phyloP scores from a whole-genome alignment of 2,113 vertebrate species.

The Tychaedon coryphoeus region DNA sequence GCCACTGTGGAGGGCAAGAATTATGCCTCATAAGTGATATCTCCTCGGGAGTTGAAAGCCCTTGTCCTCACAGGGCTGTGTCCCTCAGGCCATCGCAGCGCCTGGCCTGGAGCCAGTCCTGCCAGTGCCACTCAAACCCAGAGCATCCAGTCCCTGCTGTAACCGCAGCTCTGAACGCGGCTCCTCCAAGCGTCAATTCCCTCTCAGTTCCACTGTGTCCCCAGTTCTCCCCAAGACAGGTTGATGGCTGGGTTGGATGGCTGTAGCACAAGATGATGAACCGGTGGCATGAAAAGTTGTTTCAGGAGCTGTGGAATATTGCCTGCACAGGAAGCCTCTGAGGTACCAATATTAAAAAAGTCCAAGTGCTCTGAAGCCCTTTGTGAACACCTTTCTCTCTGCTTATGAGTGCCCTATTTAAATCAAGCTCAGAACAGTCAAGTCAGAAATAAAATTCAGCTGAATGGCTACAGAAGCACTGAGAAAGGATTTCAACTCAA shows the following conservation, averaged over 20 bases:
- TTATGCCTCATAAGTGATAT: constrained; percentile 37
- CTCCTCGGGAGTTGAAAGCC: neutral
- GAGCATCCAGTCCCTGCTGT: neutral
- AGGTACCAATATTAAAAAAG: neutral
- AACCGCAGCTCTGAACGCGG: fast-evolving
- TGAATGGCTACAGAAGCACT: neutral
- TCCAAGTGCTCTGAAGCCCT: fast-evolving
- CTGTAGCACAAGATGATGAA: neutral
- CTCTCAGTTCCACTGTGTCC: fast-evolving
- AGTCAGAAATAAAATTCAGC: neutral
- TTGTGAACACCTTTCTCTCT: neutral
- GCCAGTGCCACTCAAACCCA: neutral
- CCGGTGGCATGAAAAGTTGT: neutral
- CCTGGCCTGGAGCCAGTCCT: constrained; percentile 19
- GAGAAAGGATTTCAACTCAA: neutral
- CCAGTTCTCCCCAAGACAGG: neutral
- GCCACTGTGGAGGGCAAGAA: neutral
- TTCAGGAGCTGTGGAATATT: neutral
- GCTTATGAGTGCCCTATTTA: neutral
- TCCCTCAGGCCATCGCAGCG: neutral
- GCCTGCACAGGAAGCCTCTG: neutral
- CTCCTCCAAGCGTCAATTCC: fast-evolving
- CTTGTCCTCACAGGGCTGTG: neutral
- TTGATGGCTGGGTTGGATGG: neutral
- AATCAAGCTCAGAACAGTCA: neutral